These are phyloP conservation scores for Notospermus geniculatus DNA, from an alignment of 1,140 invertebrate genomes.

Conservation along the genomic window DNA sequence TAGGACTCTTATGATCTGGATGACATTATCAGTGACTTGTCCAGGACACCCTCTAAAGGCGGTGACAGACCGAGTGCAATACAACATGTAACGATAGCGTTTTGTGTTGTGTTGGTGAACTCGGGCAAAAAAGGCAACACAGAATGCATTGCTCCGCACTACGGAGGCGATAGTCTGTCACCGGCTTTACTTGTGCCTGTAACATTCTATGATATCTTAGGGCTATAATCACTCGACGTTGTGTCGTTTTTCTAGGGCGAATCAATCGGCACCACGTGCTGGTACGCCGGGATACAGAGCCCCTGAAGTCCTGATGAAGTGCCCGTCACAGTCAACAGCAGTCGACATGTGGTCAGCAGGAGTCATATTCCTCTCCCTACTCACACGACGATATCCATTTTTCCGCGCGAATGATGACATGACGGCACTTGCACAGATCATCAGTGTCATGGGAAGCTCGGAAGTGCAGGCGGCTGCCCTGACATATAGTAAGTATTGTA, in stretches of 20 bases:
- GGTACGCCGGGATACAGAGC: slow-evolving; percentile 88
- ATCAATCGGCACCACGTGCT: slow-evolving; percentile 68
- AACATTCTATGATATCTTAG: too few species aligned
- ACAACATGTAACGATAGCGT: too few species aligned
- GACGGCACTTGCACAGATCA: slow-evolving; percentile 78
- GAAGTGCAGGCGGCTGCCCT: slow-evolving; percentile 68
- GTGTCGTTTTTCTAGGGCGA: slow-evolving; percentile 17
- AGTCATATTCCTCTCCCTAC: slow-evolving; percentile 77
- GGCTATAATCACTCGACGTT: too few species aligned
- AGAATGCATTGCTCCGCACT: too few species aligned
- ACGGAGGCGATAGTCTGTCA: too few species aligned
- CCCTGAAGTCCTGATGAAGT: slow-evolving; percentile 82
- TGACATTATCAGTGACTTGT: too few species aligned
- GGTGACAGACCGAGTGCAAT: too few species aligned
- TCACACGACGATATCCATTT: slow-evolving; percentile 79
- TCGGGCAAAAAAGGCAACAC: too few species aligned
- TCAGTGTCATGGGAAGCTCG: slow-evolving; percentile 73
- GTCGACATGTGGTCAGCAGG: slow-evolving; percentile 89
- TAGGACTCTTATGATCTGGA: too few species aligned
- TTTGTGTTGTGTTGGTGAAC: too few species aligned
- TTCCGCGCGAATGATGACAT: slow-evolving; percentile 79
- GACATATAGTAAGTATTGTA: slow-evolving; percentile 64
- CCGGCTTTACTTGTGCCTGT: too few species aligned
- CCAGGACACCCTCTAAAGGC: too few species aligned
- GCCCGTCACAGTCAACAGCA: slow-evolving; percentile 72